Conservation (phyloP, 1,140 invertebrate species). For the Dinoponera quadriceps region DNA sequence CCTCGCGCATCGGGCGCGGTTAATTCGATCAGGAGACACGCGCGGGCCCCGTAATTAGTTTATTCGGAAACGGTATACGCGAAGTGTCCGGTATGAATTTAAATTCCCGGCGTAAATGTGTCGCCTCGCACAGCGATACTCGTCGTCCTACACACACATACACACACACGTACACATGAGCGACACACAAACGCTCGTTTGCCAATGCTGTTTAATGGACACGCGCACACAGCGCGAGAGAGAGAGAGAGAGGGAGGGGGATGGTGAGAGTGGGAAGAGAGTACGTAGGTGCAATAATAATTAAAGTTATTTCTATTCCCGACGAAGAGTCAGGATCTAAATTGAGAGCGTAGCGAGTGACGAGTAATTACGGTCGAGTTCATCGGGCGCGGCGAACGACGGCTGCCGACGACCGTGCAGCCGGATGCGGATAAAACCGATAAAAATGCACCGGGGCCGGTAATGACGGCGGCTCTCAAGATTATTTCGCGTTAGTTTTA, state of each 20-base stretch:
- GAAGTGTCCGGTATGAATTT: slow-evolving; percentile 33
- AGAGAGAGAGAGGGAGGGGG: background rate
- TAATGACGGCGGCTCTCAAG: background rate
- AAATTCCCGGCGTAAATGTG: slow-evolving; percentile 33
- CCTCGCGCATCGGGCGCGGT: background rate
- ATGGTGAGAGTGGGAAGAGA: background rate
- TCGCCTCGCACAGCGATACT: background rate
- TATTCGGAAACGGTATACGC: background rate
- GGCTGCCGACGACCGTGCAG: background rate
- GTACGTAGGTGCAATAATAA: slow-evolving; percentile 34
- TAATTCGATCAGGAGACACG: slow-evolving; percentile 19
- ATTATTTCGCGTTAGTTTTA: slow-evolving; percentile 49
- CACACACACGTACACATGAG: no score
- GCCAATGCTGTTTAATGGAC: slow-evolving; percentile 45
- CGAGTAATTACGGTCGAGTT: slow-evolving; percentile 30
- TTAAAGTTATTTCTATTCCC: slow-evolving; percentile 57
- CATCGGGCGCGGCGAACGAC: slow-evolving; percentile 12
- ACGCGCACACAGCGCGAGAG: background rate
- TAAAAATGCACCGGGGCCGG: slow-evolving; percentile 12
- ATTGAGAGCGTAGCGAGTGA: slow-evolving; percentile 37
- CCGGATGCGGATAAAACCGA: background rate
- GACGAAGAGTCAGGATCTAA: slow-evolving; percentile 26
- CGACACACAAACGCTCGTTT: slow-evolving; percentile 7
- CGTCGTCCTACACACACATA: no score
- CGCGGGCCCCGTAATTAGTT: slow-evolving; percentile 36